Percentiles rank a stretch among this genome's conserved stretches.
These are phyloP conservation scores for Danio kyathit DNA, from an alignment of 2,797 vertebrate genomes.

Conservation along the genomic window DNA sequence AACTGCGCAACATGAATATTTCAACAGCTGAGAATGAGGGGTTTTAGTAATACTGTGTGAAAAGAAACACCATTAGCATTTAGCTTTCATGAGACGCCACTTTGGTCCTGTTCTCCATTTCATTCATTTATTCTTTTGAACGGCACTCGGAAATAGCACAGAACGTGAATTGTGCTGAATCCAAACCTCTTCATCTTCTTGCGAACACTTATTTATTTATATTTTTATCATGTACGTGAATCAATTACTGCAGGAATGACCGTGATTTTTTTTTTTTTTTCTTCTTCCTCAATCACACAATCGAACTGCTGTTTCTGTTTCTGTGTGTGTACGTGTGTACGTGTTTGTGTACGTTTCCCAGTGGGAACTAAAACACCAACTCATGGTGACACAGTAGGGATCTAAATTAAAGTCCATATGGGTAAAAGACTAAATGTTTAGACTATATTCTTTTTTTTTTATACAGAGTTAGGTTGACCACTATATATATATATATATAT, in stretches of 20 bases:
- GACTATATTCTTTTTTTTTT: too few relatives aligned
- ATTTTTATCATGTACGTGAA: slow-evolving; percentile 67
- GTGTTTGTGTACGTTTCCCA: too few relatives aligned
- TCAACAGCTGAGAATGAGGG: slow-evolving; percentile 30
- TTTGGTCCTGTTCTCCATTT: neutral
- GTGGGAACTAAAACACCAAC: too few relatives aligned
- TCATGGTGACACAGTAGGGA: too few relatives aligned
- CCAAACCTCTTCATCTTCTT: slow-evolving; percentile 69
- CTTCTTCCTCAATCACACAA: too few relatives aligned
- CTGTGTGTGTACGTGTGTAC: too few relatives aligned
- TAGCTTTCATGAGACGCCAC: slow-evolving; percentile 39
- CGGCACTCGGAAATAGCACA: slow-evolving; percentile 58
- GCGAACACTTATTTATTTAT: slow-evolving; percentile 53
- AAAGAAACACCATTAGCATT: slow-evolving; percentile 47
- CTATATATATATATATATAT: too few relatives aligned
- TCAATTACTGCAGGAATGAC: slow-evolving; percentile 74
- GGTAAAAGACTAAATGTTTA: too few relatives aligned
- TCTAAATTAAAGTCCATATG: too few relatives aligned
- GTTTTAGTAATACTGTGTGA: slow-evolving; percentile 50
- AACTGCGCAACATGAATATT: slow-evolving; percentile 45
- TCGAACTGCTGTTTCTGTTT: too few relatives aligned
- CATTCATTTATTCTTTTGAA: slow-evolving; percentile 66
- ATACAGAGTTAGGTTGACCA: too few relatives aligned
- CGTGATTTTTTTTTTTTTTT: slow-evolving; percentile 61
- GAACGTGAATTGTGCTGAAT: slow-evolving; percentile 64